Evolutionary conservation across 2,888 invertebrate species (phyloP).

Genomic region (Eurytoma adleriae): DNA sequence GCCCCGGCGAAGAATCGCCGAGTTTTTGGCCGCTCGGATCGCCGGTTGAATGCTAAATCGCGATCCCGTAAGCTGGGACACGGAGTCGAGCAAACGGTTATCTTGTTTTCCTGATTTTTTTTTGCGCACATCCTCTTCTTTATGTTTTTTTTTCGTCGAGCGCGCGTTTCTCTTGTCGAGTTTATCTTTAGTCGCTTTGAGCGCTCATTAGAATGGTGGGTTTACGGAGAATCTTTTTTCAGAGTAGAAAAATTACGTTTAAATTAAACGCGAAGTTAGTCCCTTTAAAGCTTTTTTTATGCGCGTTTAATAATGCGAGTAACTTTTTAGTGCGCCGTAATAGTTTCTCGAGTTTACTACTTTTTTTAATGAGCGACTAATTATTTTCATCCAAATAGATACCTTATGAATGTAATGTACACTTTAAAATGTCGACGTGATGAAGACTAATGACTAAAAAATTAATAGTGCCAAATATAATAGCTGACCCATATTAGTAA

Average conservation of each 20-base stretch:
- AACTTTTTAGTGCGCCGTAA: background rate
- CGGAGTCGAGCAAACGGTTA: too few relatives aligned
- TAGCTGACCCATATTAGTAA: background rate
- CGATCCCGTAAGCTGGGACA: background rate
- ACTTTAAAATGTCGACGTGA: background rate
- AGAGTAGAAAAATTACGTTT: too few relatives aligned
- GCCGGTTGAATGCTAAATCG: background rate
- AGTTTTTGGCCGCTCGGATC: background rate
- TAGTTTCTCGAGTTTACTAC: background rate
- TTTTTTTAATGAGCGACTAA: constrained; percentile 10
- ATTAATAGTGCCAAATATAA: background rate
- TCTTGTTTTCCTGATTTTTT: too few relatives aligned
- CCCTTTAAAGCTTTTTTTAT: background rate
- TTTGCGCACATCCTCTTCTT: background rate
- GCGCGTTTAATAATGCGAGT: background rate
- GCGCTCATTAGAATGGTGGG: background rate
- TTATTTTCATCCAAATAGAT: constrained; percentile 26
- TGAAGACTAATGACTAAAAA: constrained; percentile 15
- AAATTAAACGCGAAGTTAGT: too few relatives aligned
- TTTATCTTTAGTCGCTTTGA: background rate
- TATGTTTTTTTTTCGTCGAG: background rate
- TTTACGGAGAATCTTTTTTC: too few relatives aligned
- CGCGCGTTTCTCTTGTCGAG: too few relatives aligned
- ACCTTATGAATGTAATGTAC: background rate
- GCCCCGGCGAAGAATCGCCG: background rate